These are phyloP conservation scores for Menura novaehollandiae DNA, from an alignment of 2,113 vertebrate species.

Conservation along the genomic window DNA sequence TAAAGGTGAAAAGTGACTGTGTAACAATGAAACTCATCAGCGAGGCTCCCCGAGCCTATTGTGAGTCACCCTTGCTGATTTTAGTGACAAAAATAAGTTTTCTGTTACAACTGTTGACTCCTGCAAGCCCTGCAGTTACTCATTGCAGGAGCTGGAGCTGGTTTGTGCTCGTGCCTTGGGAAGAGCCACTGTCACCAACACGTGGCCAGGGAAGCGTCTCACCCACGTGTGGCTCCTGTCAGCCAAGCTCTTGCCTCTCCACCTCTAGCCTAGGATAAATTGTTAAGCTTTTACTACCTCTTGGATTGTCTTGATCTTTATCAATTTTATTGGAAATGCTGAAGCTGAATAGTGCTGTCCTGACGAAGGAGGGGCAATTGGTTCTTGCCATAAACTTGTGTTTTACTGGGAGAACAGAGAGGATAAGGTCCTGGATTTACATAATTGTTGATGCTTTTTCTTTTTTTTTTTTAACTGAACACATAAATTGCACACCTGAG, in stretches of 20 bases:
- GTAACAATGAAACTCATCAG: background rate
- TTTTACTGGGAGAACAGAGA: background rate
- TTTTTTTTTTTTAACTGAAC: background rate
- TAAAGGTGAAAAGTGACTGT: background rate
- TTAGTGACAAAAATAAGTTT: background rate
- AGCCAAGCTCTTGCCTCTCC: background rate
- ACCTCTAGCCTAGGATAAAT: background rate
- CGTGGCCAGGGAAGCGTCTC: background rate
- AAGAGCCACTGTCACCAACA: background rate
- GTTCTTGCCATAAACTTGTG: background rate
- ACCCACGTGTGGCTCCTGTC: background rate
- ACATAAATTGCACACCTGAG: background rate
- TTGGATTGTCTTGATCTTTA: background rate
- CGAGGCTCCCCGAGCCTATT: background rate
- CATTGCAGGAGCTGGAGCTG: background rate
- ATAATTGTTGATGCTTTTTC: background rate
- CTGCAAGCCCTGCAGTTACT: background rate
- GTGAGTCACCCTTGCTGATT: conserved; percentile 28
- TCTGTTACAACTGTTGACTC: background rate
- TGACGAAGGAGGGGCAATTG: background rate
- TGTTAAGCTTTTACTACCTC: background rate
- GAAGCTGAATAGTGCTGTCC: background rate
- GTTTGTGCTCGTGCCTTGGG: background rate
- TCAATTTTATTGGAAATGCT: background rate
- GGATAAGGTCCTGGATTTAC: background rate